Evolutionary conservation across 1,140 invertebrate species (phyloP).

Genomic region (Drosophila ananassae): DNA sequence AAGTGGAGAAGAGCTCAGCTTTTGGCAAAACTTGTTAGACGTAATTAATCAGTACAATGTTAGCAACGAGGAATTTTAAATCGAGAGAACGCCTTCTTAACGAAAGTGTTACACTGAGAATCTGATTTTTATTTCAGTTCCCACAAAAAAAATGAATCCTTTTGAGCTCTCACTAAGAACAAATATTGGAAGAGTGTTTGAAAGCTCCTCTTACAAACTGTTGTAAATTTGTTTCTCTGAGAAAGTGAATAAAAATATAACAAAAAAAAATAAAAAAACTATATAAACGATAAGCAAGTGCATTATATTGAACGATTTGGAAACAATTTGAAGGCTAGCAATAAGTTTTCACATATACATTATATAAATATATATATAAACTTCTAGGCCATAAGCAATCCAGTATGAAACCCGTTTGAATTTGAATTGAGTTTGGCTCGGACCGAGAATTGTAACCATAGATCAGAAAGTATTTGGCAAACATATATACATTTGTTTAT

Average conservation of each 20-base stretch:
- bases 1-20: slow-evolving; percentile 27
- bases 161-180: slow-evolving; percentile 11
- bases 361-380: slow-evolving; percentile 54
- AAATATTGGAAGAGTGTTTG: not conserved
- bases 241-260: slow-evolving; percentile 14
- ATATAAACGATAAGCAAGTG: slow-evolving; percentile 71
- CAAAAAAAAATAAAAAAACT: slow-evolving; percentile 18
- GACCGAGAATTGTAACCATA: slow-evolving; percentile 29
- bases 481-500: slow-evolving; percentile 44
- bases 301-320: slow-evolving; percentile 66
- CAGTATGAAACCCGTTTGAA: slow-evolving; percentile 56
- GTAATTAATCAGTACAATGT: slow-evolving; percentile 72
- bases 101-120: not conserved
- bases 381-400: slow-evolving; percentile 70
- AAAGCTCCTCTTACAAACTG: slow-evolving; percentile 31
- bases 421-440: slow-evolving; percentile 65
- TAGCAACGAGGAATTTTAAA: slow-evolving; percentile 78
- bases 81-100: slow-evolving; percentile 10
- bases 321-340: slow-evolving; percentile 48
- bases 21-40: slow-evolving; percentile 58
- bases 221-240: slow-evolving; percentile 66
- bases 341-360: slow-evolving; percentile 71
- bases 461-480: slow-evolving; percentile 38
- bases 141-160: not conserved
- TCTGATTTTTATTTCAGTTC: slow-evolving; percentile 10